Evolutionary conservation across 2,113 vertebrate species (phyloP).

Genomic region (Sceloporus tristichus): DNA sequence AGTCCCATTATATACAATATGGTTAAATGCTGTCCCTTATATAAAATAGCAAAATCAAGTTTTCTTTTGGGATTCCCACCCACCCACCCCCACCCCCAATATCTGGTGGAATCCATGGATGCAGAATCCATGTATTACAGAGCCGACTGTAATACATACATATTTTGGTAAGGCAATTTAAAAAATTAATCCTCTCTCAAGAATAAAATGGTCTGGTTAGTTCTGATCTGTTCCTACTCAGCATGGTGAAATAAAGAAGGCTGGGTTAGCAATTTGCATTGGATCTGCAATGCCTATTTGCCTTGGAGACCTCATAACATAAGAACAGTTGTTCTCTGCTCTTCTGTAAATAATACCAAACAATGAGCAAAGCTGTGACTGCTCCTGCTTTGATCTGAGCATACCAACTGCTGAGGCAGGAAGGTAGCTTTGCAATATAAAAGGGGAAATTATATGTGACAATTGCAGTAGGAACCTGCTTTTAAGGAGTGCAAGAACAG

Average conservation of each 20-base stretch:
- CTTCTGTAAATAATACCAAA: slow-evolving; percentile 62
- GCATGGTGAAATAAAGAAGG: neutral
- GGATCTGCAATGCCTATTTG: slow-evolving; percentile 35
- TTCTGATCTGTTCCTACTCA: slow-evolving; percentile 26
- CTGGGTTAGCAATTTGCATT: slow-evolving; percentile 20
- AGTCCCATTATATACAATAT: no score
- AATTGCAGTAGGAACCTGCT: slow-evolving; percentile 30
- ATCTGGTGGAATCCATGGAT: no score
- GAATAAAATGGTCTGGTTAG: neutral
- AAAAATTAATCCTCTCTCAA: slow-evolving; percentile 10
- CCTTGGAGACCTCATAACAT: slow-evolving; percentile 50
- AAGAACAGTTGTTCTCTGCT: slow-evolving; percentile 61
- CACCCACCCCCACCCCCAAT: no score
- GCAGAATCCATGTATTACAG: no score
- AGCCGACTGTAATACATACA: neutral
- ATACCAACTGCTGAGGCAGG: neutral
- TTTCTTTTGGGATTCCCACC: no score
- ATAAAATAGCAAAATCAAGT: no score
- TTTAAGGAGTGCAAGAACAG: slow-evolving; percentile 36
- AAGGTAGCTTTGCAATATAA: slow-evolving; percentile 54
- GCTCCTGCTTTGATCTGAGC: slow-evolving; percentile 46
- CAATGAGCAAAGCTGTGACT: slow-evolving; percentile 51
- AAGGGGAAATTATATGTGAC: slow-evolving; percentile 44
- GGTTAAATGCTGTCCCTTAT: no score
- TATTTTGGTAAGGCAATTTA: neutral